These are phyloP conservation scores for Netelia melanura DNA, from an alignment of 2,888 invertebrate species.

Conservation along the genomic window DNA sequence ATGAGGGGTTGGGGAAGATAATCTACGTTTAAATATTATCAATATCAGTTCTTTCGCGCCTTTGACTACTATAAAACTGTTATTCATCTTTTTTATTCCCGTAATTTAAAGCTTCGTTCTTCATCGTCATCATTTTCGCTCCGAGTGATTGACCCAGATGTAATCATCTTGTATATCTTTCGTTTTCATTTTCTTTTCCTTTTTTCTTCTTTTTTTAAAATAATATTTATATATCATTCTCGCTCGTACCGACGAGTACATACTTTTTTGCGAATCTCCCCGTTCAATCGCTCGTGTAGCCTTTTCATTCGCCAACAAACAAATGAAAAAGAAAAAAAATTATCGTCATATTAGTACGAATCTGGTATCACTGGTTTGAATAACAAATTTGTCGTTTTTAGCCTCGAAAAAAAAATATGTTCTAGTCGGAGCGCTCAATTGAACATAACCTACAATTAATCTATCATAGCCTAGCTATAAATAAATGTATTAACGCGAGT, in stretches of 20 bases:
- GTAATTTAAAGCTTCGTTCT: slow-evolving; percentile 84
- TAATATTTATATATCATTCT: slow-evolving; percentile 40
- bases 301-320: slow-evolving; percentile 6
- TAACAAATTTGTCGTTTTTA: slow-evolving; percentile 47
- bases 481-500: slow-evolving; percentile 71
- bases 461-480: slow-evolving; percentile 84
- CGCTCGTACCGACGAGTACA: slow-evolving; percentile 65
- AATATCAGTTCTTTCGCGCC: slow-evolving; percentile 86
- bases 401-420: slow-evolving; percentile 75
- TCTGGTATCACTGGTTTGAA: slow-evolving; percentile 59
- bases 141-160: slow-evolving; percentile 67
- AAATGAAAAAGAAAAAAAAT: slow-evolving; percentile 34
- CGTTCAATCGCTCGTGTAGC: slow-evolving; percentile 30
- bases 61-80: slow-evolving; percentile 85
- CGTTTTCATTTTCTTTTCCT: neutral
- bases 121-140: slow-evolving; percentile 72
- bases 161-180: slow-evolving; percentile 42
- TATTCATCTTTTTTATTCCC: slow-evolving; percentile 80
- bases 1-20: slow-evolving; percentile 49
- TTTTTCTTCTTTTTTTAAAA: slow-evolving; percentile 19
- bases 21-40: slow-evolving; percentile 85
- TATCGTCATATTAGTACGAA: slow-evolving; percentile 38
- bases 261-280: slow-evolving; percentile 62
- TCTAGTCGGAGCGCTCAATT: slow-evolving; percentile 80
- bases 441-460: slow-evolving; percentile 81